phyloP scores from a whole-genome alignment of 2,888 invertebrate genomes.

The Dryobota labecula region DNA sequence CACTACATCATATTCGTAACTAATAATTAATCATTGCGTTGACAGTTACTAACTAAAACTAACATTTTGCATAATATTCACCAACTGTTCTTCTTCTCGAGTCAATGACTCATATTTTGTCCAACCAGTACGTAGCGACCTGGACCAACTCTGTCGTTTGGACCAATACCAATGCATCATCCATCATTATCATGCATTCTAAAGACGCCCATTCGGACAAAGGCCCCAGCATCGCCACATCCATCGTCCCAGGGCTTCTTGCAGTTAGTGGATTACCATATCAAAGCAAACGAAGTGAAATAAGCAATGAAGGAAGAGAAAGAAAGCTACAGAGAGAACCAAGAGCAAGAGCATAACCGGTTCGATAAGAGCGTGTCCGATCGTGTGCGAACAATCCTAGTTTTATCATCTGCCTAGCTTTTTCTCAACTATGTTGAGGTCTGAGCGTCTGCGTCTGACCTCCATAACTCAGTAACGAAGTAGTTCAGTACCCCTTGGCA shows the following conservation, averaged over 20 bases:
- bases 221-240: no score
- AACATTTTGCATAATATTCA: not conserved
- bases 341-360: not conserved
- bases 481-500: not conserved
- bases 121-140: not conserved
- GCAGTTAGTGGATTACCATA: not conserved
- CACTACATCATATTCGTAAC: not conserved
- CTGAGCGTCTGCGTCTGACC: not conserved
- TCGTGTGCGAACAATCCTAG: not conserved
- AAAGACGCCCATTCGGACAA: not conserved
- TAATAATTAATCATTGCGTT: not conserved
- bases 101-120: not conserved
- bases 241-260: not conserved
- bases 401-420: not conserved
- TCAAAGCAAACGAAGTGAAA: not conserved
- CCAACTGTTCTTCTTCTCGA: not conserved
- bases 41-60: slow-evolving; percentile 1
- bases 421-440: not conserved
- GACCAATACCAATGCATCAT: not conserved
- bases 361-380: not conserved
- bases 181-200: not conserved
- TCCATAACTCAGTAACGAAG: not conserved
- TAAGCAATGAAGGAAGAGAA: not conserved
- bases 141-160: not conserved
- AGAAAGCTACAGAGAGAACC: not conserved